Evolutionary conservation across 1,140 invertebrate genomes (phyloP).

Genomic region (Varroa destructor): DNA sequence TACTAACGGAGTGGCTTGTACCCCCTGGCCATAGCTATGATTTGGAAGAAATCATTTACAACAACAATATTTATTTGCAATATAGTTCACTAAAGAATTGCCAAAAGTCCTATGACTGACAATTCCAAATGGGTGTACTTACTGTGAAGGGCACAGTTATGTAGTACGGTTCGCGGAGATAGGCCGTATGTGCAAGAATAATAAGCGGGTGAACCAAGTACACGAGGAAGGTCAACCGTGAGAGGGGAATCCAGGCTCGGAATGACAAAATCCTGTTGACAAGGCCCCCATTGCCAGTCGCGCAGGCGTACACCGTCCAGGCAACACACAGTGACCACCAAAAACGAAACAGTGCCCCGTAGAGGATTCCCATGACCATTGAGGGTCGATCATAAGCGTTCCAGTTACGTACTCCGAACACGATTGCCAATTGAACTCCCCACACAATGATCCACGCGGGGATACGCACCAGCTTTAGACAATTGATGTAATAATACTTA

Average conservation of each 20-base stretch:
- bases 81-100: too few species aligned
- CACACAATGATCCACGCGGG: constrained; percentile 8
- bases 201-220: constrained; percentile 35
- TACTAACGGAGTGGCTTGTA: too few species aligned
- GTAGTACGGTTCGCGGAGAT: constrained; percentile 17
- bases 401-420: constrained; percentile 21
- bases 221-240: constrained; percentile 32
- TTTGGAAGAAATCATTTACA: too few species aligned
- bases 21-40: too few species aligned
- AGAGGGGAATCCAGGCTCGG: constrained; percentile 27
- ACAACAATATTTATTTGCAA: too few species aligned
- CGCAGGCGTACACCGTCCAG: constrained; percentile 45
- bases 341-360: constrained; percentile 39
- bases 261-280: constrained; percentile 32
- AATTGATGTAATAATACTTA: too few species aligned
- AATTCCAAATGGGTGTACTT: background rate
- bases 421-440: constrained; percentile 10
- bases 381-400: constrained; percentile 16
- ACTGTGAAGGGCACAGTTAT: constrained; percentile 22
- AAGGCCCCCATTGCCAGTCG: constrained; percentile 36
- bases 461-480: background rate
- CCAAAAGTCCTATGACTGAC: background rate
- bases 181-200: constrained; percentile 27
- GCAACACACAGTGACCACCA: constrained; percentile 41
- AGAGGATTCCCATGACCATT: constrained; percentile 33